phyloP scores from a whole-genome alignment of 1,140 invertebrate species.

The Eulimnadia texana region DNA sequence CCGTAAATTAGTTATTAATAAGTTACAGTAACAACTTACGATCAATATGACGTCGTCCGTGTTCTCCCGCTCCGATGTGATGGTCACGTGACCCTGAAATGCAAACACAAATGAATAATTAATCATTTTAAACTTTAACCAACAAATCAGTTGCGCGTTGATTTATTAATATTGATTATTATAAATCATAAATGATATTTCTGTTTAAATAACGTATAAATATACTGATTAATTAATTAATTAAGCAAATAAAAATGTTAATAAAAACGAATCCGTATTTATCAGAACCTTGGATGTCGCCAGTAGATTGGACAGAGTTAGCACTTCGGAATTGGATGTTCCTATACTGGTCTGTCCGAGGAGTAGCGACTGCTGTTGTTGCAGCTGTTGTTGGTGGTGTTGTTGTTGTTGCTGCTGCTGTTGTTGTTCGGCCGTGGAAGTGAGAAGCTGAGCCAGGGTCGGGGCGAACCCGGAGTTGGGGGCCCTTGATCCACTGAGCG shows the following conservation, averaged over 20 bases:
- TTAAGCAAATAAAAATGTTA: not conserved
- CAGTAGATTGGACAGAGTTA: constrained; percentile 31
- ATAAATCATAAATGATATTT: not conserved
- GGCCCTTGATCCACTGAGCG: constrained; percentile 8
- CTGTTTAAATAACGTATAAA: not conserved
- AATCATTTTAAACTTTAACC: too few species aligned
- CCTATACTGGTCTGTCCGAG: constrained; percentile 6
- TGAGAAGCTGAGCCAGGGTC: constrained; percentile 58
- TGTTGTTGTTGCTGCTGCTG: constrained; percentile 6
- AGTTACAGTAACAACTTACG: too few species aligned
- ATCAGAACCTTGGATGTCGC: constrained; percentile 43
- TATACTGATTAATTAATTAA: not conserved
- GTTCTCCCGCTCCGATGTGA: constrained; percentile 4
- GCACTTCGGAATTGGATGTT: constrained; percentile 7
- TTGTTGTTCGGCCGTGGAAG: constrained; percentile 36
- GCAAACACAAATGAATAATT: not conserved
- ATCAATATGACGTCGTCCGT: constrained; percentile 11
- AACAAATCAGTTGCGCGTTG: too few species aligned
- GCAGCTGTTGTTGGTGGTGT: not conserved
- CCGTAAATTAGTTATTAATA: too few species aligned
- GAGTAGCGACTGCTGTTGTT: not conserved
- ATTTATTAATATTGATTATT: not conserved
- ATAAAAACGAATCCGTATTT: not conserved
- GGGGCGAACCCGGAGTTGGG: constrained; percentile 47
- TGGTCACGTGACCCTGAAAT: constrained; percentile 14